phyloP scores from a whole-genome alignment of 2,113 vertebrate species.

The Callaeas wilsoni region DNA sequence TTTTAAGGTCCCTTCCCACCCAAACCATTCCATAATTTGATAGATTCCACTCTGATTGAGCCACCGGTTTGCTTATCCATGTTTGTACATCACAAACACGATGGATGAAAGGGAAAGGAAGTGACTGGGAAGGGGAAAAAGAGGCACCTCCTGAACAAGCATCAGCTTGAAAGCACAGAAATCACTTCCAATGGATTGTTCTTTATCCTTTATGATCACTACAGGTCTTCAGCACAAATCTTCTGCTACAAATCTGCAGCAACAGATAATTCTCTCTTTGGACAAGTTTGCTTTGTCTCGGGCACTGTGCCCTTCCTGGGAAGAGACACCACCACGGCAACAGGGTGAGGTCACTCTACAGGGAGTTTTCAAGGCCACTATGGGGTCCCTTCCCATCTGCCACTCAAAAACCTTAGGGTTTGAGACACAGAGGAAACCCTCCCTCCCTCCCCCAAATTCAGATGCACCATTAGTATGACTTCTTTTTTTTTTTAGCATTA shows the following conservation, averaged over 20 bases:
- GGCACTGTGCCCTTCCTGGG: background rate
- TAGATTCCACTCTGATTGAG: background rate
- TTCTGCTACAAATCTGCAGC: too few relatives aligned
- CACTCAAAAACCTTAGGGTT: background rate
- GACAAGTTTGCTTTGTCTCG: background rate
- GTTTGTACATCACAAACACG: accelerated
- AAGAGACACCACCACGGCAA: background rate
- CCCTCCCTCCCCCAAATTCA: background rate
- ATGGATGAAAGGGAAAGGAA: background rate
- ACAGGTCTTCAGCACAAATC: background rate
- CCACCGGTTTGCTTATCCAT: background rate
- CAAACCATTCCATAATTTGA: background rate
- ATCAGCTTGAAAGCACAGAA: background rate
- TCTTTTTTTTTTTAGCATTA: background rate
- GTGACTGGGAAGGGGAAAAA: background rate
- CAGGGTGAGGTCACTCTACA: background rate
- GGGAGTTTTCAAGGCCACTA: background rate
- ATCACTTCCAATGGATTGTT: background rate
- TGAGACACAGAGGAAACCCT: background rate
- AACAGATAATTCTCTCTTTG: background rate
- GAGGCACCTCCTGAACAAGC: background rate
- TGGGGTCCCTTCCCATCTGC: background rate
- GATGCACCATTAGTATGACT: accelerated
- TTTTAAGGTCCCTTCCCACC: background rate
- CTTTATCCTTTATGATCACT: background rate